Base-by-base conservation (phyloP, 2,888 invertebrate genomes). In the Agriopis leucophaearia region DNA sequence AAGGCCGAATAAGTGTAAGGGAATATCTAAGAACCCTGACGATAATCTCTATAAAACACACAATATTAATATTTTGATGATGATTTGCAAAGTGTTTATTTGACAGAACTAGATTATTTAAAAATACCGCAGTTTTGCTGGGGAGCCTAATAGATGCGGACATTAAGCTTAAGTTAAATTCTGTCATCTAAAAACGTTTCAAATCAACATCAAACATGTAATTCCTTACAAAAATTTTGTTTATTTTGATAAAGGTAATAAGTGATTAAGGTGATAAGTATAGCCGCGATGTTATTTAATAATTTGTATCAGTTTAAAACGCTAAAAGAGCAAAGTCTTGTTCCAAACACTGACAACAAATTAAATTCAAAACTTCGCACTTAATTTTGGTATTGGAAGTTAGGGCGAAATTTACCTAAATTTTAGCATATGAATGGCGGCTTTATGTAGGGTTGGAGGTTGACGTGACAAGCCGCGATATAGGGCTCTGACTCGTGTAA, bases 1-100 rank as follows among this genome's bases (percentile, higher is more conserved):
- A 38, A 70, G 44, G 35, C 8, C 36, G 50, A n/a, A n/a, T 72
- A 64, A 62, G 62, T 68, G 45, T 69, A 69, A 69, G 66, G 44
- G 69, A 57, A 50, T 44, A 58, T 15, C 45, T 8, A 50, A 52
- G 38, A 38, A 35, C 42, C 48, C 35, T 64, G 61, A 54, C n/a
- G 35, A 54, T 59, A 64, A 54, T 51, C 45, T 57, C 44, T 52
- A 18, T 58, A 27, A 36, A 8, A 13, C 52, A 52, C 13, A 54
- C 51, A 52, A 38, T 44, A 51, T n/a, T 40, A n/a, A 45, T 58
- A 54, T 47, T 59, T 12, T 47, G 0, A 36, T 64, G 38, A 27
- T 38, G 10, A 40, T 16, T 8, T 13, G 13, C 1, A 10, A 38
- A 38, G 0, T 12, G 10, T 12, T 40, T 54, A 15, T 38, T 40